phyloP scores from a whole-genome alignment of 2,797 vertebrate genomes.

The Dryobates pubescens region DNA sequence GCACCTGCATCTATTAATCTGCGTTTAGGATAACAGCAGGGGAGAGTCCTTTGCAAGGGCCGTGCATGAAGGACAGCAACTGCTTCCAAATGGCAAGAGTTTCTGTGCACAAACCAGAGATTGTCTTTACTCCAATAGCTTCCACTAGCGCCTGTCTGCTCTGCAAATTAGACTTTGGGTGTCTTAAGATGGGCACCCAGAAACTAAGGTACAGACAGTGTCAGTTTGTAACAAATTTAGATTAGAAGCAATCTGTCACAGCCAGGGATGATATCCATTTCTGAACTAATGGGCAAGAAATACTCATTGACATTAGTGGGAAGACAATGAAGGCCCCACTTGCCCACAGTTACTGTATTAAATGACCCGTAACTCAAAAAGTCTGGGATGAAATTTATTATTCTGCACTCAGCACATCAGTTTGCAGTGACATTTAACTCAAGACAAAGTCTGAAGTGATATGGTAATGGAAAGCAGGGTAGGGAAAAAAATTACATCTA shows the following conservation, averaged over 20 bases:
- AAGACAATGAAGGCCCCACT: background rate
- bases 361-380: conserved; percentile 35
- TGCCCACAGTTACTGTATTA: conserved; percentile 30
- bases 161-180: conserved; percentile 4
- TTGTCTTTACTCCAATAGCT: background rate
- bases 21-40: background rate
- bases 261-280: background rate
- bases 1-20: background rate
- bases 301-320: conserved; percentile 12
- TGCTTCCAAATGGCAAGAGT: background rate
- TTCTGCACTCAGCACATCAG: background rate
- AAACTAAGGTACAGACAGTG: conserved; percentile 11
- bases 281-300: background rate
- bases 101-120: accelerated
- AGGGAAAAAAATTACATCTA: background rate
- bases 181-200: conserved; percentile 2
- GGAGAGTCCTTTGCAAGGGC: background rate
- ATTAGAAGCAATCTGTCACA: conserved; percentile 25
- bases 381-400: conserved; percentile 30
- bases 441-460: background rate
- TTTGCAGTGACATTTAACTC: conserved; percentile 20
- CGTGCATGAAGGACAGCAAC: background rate
- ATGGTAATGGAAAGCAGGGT: background rate
- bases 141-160: background rate
- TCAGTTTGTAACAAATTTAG: conserved; percentile 17